Conservation (phyloP, 2,888 invertebrate genomes). For the Parnassius orleans region DNA sequence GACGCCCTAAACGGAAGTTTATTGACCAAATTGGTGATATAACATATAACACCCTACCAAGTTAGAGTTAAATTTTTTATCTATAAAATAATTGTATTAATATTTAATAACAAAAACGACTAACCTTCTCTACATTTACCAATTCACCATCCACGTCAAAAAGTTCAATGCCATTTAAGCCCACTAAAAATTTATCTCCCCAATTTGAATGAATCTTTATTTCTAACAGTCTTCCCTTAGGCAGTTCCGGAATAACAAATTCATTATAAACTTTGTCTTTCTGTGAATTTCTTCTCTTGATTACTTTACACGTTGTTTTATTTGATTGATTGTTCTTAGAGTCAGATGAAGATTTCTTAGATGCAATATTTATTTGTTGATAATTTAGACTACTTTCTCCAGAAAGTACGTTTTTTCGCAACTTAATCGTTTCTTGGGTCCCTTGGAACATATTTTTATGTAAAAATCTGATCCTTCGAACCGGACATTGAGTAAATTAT, state of each 20-base stretch:
- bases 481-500: no score
- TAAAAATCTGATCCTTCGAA: no score
- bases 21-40: no score
- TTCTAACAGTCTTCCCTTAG: slow-evolving; percentile 83
- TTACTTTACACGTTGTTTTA: slow-evolving; percentile 46
- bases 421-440: slow-evolving; percentile 21
- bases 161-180: slow-evolving; percentile 89
- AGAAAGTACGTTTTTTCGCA: slow-evolving; percentile 9
- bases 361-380: slow-evolving; percentile 4
- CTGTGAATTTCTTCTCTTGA: slow-evolving; percentile 30
- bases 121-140: slow-evolving; percentile 82
- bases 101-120: slow-evolving; percentile 3
- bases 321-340: slow-evolving; percentile 44
- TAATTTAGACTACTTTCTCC: neutral
- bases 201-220: slow-evolving; percentile 87
- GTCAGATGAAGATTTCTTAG: slow-evolving; percentile 15
- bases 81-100: no score
- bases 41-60: no score
- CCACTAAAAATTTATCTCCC: slow-evolving; percentile 90
- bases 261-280: slow-evolving; percentile 58
- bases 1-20: no score
- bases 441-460: slow-evolving; percentile 1
- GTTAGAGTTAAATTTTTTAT: no score
- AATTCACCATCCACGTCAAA: slow-evolving; percentile 83
- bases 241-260: slow-evolving; percentile 89